A percentile compares a stretch with the other conserved stretches of the same genome.
Conservation (phyloP, 2,888 invertebrate genomes). For the Trissonchulus sp. region DNA sequence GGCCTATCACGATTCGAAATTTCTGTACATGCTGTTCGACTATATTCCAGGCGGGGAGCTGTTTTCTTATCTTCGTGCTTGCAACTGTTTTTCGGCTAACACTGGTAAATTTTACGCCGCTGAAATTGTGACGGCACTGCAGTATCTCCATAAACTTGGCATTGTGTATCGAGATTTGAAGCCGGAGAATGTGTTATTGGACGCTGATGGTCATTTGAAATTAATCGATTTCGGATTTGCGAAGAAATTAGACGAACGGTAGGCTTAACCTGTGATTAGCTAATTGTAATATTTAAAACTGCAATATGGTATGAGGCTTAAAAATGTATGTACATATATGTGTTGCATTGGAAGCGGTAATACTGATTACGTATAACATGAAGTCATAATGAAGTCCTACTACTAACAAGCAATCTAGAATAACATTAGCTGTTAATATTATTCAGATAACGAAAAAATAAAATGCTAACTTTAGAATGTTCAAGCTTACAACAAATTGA, state of each 20-base stretch:
- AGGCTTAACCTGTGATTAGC: too few relatives aligned
- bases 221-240: conserved; percentile 98
- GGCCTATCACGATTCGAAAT: conserved; percentile 80
- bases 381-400: too few relatives aligned
- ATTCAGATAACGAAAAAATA: too few relatives aligned
- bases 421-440: too few relatives aligned
- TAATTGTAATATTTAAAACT: not conserved
- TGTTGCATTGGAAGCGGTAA: too few relatives aligned
- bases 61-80: conserved; percentile 86
- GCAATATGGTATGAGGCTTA: not conserved
- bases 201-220: conserved; percentile 86
- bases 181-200: conserved; percentile 86
- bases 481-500: too few relatives aligned
- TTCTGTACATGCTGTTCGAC: conserved; percentile 93
- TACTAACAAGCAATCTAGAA: too few relatives aligned
- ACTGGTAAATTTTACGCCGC: conserved; percentile 85
- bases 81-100: conserved; percentile 70
- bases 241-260: conserved; percentile 80
- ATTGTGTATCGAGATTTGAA: conserved; percentile 76
- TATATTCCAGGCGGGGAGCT: conserved; percentile 94
- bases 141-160: conserved; percentile 81
- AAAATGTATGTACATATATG: too few relatives aligned
- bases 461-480: too few relatives aligned
- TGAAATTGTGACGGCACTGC: conserved; percentile 86
- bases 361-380: too few relatives aligned